Conservation (phyloP, 2,888 invertebrate genomes). For the Drosophila austrosaltans region DNA sequence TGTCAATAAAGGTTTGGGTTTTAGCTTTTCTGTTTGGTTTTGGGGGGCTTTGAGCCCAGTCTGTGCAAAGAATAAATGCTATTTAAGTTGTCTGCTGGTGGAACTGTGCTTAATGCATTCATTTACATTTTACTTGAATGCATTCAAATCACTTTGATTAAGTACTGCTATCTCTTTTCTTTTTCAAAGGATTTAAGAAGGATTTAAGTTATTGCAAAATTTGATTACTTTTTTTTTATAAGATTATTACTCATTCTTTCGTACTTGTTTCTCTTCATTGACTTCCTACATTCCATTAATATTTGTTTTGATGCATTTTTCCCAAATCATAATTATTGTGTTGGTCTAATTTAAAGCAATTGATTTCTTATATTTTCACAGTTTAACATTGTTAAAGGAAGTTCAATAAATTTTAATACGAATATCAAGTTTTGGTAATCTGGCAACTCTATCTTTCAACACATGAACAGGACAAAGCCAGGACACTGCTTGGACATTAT, state of each 20-base stretch:
- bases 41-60: conserved; percentile 20
- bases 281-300: too few relatives aligned
- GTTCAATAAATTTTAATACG: conserved; percentile 32
- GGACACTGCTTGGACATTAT: conserved; percentile 48
- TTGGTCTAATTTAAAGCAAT: too few relatives aligned
- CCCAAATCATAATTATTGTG: too few relatives aligned
- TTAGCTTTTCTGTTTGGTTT: conserved; percentile 47
- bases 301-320: too few relatives aligned
- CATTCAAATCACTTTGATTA: conserved; percentile 56
- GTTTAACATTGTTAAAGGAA: not conserved
- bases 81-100: conserved; percentile 47
- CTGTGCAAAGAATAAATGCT: conserved; percentile 45
- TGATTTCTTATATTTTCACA: too few relatives aligned
- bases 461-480: conserved; percentile 53
- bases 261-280: too few relatives aligned
- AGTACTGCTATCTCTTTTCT: conserved; percentile 9
- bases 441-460: conserved; percentile 21
- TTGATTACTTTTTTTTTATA: conserved; percentile 27
- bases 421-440: conserved; percentile 24
- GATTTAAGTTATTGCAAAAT: conserved; percentile 46
- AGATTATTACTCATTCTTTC: too few relatives aligned
- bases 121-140: conserved; percentile 48
- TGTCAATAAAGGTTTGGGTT: conserved; percentile 57
- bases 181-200: conserved; percentile 23
- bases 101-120: conserved; percentile 40